Percentiles rank a stretch among this genome's conserved stretches.
These are phyloP conservation scores for Glareola pratincola DNA, from an alignment of 2,113 vertebrate species.

Conservation along the genomic window DNA sequence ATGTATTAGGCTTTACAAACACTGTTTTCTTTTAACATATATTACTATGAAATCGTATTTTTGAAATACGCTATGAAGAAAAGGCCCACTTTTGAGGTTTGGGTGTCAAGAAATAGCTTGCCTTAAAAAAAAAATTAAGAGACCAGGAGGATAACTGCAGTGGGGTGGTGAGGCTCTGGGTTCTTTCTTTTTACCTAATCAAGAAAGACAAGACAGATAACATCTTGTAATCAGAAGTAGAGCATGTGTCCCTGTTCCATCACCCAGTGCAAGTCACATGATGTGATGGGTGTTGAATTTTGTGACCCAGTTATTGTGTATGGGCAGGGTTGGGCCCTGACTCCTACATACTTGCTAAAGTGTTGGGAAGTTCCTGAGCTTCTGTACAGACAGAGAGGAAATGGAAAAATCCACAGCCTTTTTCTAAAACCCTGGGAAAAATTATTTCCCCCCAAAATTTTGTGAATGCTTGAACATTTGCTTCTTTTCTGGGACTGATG, in stretches of 20 bases:
- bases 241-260: not conserved
- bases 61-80: not conserved
- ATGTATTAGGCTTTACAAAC: not conserved
- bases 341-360: not conserved
- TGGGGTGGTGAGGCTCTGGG: not conserved
- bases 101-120: not conserved
- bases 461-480: not conserved
- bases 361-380: not conserved
- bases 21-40: not conserved
- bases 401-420: not conserved
- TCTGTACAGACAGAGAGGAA: not conserved
- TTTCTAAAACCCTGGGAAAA: not conserved
- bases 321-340: not conserved
- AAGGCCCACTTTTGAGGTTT: not conserved
- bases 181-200: not conserved
- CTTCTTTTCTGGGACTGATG: not conserved
- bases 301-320: conserved; percentile 1
- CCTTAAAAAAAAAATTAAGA: not conserved
- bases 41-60: not conserved
- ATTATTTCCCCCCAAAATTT: not conserved
- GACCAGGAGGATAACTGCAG: not conserved
- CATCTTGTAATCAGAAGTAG: not conserved
- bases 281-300: not conserved
- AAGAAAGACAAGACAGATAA: not conserved
- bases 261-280: not conserved